Evolutionary conservation across 1,140 invertebrate genomes (phyloP), one percentile per base, ranked within the genome.

Genomic region (Patella vulgata): DNA sequence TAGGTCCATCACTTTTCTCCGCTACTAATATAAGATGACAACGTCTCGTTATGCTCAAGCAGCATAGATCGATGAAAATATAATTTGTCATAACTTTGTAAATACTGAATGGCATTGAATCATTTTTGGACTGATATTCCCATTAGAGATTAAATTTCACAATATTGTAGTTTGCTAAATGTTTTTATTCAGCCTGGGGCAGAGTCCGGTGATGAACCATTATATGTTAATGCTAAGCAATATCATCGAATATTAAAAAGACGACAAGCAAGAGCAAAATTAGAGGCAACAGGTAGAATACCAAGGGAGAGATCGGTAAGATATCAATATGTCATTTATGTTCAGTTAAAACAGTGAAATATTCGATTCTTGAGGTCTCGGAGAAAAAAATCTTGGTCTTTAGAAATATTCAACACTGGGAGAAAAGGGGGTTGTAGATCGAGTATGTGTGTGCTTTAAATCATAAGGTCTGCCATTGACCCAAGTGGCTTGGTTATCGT

Each of bases 181-280:
- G n/a, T 39, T 55, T n/a, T 50, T 36, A 68, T 61, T n/a, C 36
- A 79, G 74, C 67, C 74, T 25, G 68, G 68, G n/a, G 33, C 48
- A 36, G 79, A 79, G 30, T 73, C 75, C 36, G 77, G 79, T 23
- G 79, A 81, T 59, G 79, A 81, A 46, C 79, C 79, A 9, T 56
- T 81, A 9, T 79, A 85, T 76, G 74, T 99, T 0, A 99, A 99
- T 88, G 96, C 96, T 11, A 96, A 97, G 80, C 97, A 99, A 59
- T 85, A 85, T 61, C 78, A 85, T 59, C 68, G 84, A 44, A 85
- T 85, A 39, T 67, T 85, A 25, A 85, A 85, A 63, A 50, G 84
- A 55, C 57, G 84, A 33, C 75, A 83, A 63, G 84, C 84, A 0
- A 54, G 84, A 51, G 83, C 84, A 2, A 85, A 84, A 71, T 72